Evolutionary conservation across 1,140 invertebrate genomes (phyloP).

Genomic region (Calephelis virginiensis): DNA sequence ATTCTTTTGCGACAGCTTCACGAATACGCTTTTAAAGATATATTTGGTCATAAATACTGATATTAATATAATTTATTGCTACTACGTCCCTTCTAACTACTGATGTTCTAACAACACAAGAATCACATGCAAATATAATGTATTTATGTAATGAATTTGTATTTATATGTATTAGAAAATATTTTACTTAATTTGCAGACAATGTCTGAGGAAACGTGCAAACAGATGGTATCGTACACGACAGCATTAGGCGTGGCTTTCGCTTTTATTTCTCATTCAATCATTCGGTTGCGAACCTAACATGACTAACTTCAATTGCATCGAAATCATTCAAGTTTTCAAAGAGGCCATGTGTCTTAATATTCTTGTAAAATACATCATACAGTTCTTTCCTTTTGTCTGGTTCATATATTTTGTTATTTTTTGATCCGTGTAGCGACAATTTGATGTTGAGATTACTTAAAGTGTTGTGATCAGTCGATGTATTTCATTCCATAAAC

Average conservation of each 20-base stretch:
- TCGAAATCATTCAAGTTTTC: slow-evolving; percentile 55
- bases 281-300: slow-evolving; percentile 71
- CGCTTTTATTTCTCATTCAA: slow-evolving; percentile 72
- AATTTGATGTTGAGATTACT: slow-evolving; percentile 51
- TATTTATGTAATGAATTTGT: slow-evolving; percentile 35
- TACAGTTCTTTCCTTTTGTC: slow-evolving; percentile 46
- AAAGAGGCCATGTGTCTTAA: slow-evolving; percentile 38
- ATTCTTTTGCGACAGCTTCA: slow-evolving; percentile 7
- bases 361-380: slow-evolving; percentile 55
- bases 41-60: slow-evolving; percentile 6
- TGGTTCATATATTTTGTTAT: slow-evolving; percentile 54
- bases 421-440: slow-evolving; percentile 66
- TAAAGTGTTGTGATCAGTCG: slow-evolving; percentile 61
- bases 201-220: slow-evolving; percentile 89
- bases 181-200: slow-evolving; percentile 85
- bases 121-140: slow-evolving; percentile 31
- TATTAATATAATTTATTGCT: slow-evolving; percentile 7
- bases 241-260: slow-evolving; percentile 76
- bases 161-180: slow-evolving; percentile 54
- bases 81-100: slow-evolving; percentile 8
- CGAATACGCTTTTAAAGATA: not conserved
- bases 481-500: slow-evolving; percentile 59
- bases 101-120: slow-evolving; percentile 37
- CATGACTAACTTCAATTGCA: slow-evolving; percentile 64
- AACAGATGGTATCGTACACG: slow-evolving; percentile 88